Conservation (phyloP, 2,888 invertebrate genomes). For the Emmelina monodactyla region DNA sequence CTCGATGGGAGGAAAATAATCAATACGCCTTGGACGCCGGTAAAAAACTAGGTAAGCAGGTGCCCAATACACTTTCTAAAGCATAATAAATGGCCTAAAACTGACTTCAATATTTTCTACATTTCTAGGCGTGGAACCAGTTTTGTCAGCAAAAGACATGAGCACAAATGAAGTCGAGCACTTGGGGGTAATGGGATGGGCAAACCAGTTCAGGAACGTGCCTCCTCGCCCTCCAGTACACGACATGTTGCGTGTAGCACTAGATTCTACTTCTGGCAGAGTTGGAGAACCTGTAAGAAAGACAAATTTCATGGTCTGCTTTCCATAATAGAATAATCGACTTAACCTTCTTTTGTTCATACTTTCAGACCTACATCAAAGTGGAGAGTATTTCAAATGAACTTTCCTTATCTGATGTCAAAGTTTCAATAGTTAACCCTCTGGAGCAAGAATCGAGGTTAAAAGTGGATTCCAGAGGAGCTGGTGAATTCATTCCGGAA, state of each 20-base stretch:
- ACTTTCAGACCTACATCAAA: conserved; percentile 77
- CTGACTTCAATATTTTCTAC: conserved; percentile 4
- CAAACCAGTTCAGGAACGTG: conserved; percentile 90
- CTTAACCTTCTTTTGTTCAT: too few species aligned
- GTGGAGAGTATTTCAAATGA: conserved; percentile 75
- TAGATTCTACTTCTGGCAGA: conserved; percentile 85
- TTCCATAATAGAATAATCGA: too few species aligned
- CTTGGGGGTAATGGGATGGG: conserved; percentile 97
- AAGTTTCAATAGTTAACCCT: conserved; percentile 80
- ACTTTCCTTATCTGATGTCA: conserved; percentile 75
- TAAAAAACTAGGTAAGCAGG: conserved; percentile 64
- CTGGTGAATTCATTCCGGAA: conserved; percentile 85
- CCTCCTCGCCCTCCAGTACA: conserved; percentile 84
- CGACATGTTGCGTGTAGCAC: conserved; percentile 80
- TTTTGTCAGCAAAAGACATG: conserved; percentile 93
- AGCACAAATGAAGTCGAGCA: conserved; percentile 95
- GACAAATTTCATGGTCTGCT: too few species aligned
- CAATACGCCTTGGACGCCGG: conserved; percentile 80
- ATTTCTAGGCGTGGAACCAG: conserved; percentile 79
- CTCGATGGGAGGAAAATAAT: conserved; percentile 82
- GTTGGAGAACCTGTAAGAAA: conserved; percentile 82
- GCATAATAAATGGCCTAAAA: too few species aligned
- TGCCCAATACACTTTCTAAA: not conserved
- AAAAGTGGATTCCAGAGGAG: conserved; percentile 74
- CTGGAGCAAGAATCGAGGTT: conserved; percentile 71